Percentiles rank a stretch among this genome's conserved stretches.
Conservation (phyloP, 1,140 invertebrate genomes). For the Hycleus cichorii region DNA sequence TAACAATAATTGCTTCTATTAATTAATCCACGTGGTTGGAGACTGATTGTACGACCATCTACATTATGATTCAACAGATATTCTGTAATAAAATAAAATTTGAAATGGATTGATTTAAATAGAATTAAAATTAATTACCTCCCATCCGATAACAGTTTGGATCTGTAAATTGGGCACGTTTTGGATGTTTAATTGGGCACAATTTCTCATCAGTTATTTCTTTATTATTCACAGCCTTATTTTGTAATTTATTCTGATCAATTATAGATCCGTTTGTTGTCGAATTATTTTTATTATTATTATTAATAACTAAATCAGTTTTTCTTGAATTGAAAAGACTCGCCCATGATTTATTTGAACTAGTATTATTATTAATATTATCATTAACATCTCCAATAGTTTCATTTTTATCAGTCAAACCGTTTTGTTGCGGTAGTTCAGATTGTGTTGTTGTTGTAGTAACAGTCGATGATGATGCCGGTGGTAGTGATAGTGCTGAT, state of each 20-base stretch:
- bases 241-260: conserved; percentile 4
- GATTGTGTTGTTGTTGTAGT: no score
- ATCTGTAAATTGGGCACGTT: conserved; percentile 43
- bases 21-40: conserved; percentile 78
- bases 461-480: no score
- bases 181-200: conserved; percentile 32
- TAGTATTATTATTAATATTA: no score
- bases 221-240: conserved; percentile 19
- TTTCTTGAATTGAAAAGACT: conserved; percentile 33
- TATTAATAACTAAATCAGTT: background rate
- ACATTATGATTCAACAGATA: conserved; percentile 63
- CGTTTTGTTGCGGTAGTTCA: no score
- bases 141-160: conserved; percentile 58
- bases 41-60: conserved; percentile 62
- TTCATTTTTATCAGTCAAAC: no score
- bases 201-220: conserved; percentile 18
- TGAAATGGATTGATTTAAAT: background rate
- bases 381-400: no score
- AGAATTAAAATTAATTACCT: conserved; percentile 43
- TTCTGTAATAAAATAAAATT: conserved; percentile 50
- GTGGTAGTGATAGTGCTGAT: no score
- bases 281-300: background rate
- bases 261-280: conserved; percentile 3
- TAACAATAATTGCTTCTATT: conserved; percentile 95
- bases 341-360: conserved; percentile 34